Evolutionary conservation across 2,113 vertebrate species (phyloP), one percentile per base, ranked within the genome.

Genomic region (Paracanthobrama guichenoti): DNA sequence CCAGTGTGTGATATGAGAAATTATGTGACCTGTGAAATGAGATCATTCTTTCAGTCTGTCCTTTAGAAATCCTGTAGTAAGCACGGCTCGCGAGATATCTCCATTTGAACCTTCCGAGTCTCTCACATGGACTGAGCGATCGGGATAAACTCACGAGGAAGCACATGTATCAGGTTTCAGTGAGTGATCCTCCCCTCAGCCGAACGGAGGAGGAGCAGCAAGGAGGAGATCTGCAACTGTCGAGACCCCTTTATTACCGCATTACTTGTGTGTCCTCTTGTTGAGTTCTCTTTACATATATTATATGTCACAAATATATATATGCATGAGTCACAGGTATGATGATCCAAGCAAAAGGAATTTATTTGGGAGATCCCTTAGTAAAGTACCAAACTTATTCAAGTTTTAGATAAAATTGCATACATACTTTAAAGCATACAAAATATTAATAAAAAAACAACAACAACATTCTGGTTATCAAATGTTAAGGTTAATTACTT

Each of bases 131-230:
- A 74, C 71, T 48, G 71, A 26, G 11, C 71, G 71, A 8, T 48
- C 35, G 6, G 35, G 39, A 26, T 48, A 48, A 74, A 71, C 67
- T 74, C 71, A 74, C 44, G 71, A 46, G 71, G 42, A 73, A 6
- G 12, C 71, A 73, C 12, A 50, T 74, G n/a, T 24, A 48, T 74
- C 71, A 9, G 44, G 18, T 74, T 74, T 74, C 71, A 74, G 71
- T 4, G 71, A 24, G 71, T 73, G 66, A 69, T 46, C 71, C 71
- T 48, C 71, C 71, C 44, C 5, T 73, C 71, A 14, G 44, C 18
- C n/a, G 13, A 46, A 18, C 44, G n/a, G 71, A 26, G 71, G 71
- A 74, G 71, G 71, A 74, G 71, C n/a, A 74, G 20, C 67, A 4
- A 18, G 13, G 64, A 35, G 57, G 64, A 35, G 57, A 12, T 13